Base-by-base conservation (phyloP, 1,140 invertebrate genomes). In the Musca domestica region DNA sequence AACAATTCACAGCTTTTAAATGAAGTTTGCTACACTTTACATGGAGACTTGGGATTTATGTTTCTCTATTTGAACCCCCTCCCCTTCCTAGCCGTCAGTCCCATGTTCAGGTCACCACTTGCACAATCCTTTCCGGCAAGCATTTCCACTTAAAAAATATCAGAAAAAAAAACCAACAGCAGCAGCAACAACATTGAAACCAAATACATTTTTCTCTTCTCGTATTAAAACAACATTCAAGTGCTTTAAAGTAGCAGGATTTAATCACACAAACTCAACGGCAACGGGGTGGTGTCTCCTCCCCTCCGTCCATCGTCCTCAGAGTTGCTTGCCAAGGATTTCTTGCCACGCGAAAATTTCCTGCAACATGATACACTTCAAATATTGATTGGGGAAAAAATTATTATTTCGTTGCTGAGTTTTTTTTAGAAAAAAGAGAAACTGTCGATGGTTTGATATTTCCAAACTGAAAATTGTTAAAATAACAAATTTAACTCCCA, bases 231-330 rank as follows among this genome's bases (percentile, higher is more conserved):
- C 34, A 34, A 41, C 27, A 41, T 41, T 61, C 19, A 61, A 61
- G 56, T 61, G 56, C 56, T 61, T 61, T 9, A 61, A 61, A 61
- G 56, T 61, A 34, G 56, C 56, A 61, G 56, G 56, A 61, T 61
- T 61, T 61, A 61, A 61, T 61, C 56, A 61, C 56, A 61, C 17
- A 34, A 34, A 34, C 17, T 25, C 22, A 3, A 34, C 34, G 12
- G 4, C 17, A n/a, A n/a, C n/a, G n/a, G n/a, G n/a, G n/a, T 12
- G 12, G n/a, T 34, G n/a, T n/a, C 34, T 34, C 9, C 23, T 6
- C 27, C 14, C 15, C 27, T 25, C 2, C 10, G 10, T 25, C 3
- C 54, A 27, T 30, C 2, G 17, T 51, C 48, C 20, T 12, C 15
- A 6, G 15, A n/a, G 17, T 48, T n/a, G 15, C 47, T 5, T 19